Percentiles rank a stretch among this genome's conserved stretches.
Evolutionary conservation across 2,797 vertebrate genomes (phyloP).

Genomic region (Bovichtus variegatus): DNA sequence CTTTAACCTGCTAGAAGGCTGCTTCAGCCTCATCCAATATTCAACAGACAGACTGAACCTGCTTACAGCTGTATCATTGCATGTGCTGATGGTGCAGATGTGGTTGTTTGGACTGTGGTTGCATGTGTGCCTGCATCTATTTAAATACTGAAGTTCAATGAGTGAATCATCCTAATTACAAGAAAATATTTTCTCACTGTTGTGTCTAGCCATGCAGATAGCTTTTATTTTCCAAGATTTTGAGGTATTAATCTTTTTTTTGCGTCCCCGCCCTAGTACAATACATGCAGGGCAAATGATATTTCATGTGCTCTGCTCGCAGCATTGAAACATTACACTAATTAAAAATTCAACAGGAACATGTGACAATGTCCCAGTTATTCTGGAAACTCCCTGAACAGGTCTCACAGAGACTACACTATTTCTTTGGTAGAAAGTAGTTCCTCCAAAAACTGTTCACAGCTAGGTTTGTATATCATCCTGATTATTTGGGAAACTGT

Average conservation of each 20-base stretch:
- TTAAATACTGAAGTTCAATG: not conserved
- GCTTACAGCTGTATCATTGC: slow-evolving; percentile 16
- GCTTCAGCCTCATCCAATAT: slow-evolving; percentile 60
- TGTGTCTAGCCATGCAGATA: too few relatives aligned
- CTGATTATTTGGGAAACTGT: slow-evolving; percentile 2
- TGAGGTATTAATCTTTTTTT: not conserved
- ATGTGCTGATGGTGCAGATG: slow-evolving; percentile 38
- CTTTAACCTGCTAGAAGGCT: slow-evolving; percentile 50
- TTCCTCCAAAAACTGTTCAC: slow-evolving; percentile 16
- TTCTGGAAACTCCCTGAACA: slow-evolving; percentile 15
- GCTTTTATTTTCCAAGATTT: not conserved
- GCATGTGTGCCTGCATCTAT: not conserved
- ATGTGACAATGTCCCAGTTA: slow-evolving; percentile 43
- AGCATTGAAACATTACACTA: slow-evolving; percentile 25
- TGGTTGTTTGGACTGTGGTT: not conserved
- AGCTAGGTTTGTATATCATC: not conserved
- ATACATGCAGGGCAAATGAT: not conserved
- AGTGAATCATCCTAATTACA: not conserved
- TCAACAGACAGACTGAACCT: slow-evolving; percentile 39
- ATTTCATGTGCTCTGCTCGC: slow-evolving; percentile 20
- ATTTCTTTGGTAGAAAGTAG: slow-evolving; percentile 18
- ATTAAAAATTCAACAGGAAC: slow-evolving; percentile 49
- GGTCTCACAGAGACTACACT: slow-evolving; percentile 10
- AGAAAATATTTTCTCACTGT: not conserved
- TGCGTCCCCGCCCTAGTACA: not conserved